Conservation (phyloP, 2,113 vertebrate genomes). For the Pongo abelii region DNA sequence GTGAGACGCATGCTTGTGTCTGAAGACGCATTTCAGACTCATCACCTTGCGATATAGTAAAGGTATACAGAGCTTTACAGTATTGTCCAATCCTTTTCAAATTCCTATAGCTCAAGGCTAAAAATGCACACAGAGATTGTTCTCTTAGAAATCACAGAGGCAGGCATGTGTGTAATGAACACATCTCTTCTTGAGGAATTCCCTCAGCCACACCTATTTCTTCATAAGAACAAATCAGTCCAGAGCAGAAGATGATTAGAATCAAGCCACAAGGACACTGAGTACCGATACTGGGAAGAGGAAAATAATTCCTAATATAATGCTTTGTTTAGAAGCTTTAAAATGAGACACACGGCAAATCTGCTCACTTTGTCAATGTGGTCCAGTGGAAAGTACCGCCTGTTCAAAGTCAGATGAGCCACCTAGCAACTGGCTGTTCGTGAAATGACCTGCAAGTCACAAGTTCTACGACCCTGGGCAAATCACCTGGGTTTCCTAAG, state of each 20-base stretch:
- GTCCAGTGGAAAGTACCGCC: background rate
- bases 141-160: conserved; percentile 44
- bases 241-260: conserved; percentile 41
- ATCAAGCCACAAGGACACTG: background rate
- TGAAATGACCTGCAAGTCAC: background rate
- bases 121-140: conserved; percentile 30
- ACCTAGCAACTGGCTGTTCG: background rate
- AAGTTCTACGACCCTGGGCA: background rate
- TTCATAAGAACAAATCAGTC: conserved; percentile 39
- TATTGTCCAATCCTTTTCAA: conserved; percentile 19
- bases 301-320: background rate
- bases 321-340: conserved; percentile 42
- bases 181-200: conserved; percentile 46
- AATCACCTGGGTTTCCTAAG: background rate
- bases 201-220: background rate
- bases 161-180: conserved; percentile 16
- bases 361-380: background rate
- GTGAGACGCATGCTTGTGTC: background rate
- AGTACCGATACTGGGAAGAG: background rate
- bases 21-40: background rate
- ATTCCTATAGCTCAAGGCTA: conserved; percentile 38
- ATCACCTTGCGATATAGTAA: background rate
- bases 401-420: background rate
- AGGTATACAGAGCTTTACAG: conserved; percentile 7
- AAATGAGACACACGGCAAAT: background rate